phyloP scores from a whole-genome alignment of 2,797 vertebrate genomes.

The Hydrocynus forskahlii region DNA sequence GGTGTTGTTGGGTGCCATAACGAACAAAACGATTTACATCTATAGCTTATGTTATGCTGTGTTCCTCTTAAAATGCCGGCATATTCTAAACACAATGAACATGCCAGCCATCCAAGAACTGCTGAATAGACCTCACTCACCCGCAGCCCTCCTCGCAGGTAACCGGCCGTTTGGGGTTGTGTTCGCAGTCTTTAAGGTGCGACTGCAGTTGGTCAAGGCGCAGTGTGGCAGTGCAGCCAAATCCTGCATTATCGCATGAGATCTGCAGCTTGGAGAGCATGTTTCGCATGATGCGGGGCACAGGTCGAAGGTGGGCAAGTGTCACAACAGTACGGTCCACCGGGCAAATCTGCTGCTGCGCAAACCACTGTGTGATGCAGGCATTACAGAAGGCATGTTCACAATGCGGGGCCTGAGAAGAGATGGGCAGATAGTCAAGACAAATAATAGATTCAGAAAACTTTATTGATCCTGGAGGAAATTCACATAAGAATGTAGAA shows the following conservation, averaged over 20 bases:
- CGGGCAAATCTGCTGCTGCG: conserved; percentile 97
- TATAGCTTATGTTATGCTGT: no score
- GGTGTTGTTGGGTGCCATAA: no score
- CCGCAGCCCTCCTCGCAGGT: conserved; percentile 97
- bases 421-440: no score
- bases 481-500: no score
- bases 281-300: conserved; percentile 99
- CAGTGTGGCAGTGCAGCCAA: conserved; percentile 92
- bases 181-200: conserved; percentile 96
- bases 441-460: no score
- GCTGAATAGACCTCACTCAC: conserved; percentile 74
- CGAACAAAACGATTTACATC: no score
- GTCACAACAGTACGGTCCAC: conserved; percentile 98
- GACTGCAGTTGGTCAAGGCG: conserved; percentile 96
- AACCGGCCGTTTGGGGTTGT: conserved; percentile 97
- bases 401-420: conserved; percentile 90
- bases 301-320: conserved; percentile 94
- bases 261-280: conserved; percentile 99
- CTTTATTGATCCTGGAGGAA: no score
- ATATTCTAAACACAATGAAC: not conserved
- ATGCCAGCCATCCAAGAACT: not conserved
- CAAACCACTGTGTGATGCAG: conserved; percentile 99
- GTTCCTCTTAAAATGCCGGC: no score
- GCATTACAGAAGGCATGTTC: conserved; percentile 99
- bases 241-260: conserved; percentile 93